Conservation (phyloP, 2,113 vertebrate species). For the Grus americana region DNA sequence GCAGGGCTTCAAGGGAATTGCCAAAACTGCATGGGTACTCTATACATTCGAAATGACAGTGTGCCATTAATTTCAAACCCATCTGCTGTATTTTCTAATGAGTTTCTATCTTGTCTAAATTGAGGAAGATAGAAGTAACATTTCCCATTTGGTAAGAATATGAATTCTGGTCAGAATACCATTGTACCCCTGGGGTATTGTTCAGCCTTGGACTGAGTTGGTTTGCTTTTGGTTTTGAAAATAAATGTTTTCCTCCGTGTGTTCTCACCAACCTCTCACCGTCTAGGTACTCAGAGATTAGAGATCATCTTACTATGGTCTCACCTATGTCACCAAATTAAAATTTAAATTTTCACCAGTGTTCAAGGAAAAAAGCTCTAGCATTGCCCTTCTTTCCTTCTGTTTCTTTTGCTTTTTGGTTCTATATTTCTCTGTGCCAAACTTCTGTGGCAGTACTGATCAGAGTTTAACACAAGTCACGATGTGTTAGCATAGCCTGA, state of each 20-base stretch:
- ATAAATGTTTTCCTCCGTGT: background rate
- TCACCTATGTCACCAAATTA: background rate
- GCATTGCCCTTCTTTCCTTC: background rate
- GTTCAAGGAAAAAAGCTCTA: background rate
- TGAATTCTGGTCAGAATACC: background rate
- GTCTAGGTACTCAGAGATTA: background rate
- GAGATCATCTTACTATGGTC: background rate
- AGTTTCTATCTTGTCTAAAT: background rate
- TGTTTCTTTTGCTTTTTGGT: background rate
- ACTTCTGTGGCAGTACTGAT: background rate
- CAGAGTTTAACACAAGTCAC: background rate
- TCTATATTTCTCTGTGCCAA: background rate
- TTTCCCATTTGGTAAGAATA: background rate
- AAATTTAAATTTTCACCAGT: background rate
- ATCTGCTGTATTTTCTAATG: background rate
- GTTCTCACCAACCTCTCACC: background rate
- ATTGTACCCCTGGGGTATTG: rapidly evolving
- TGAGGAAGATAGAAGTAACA: background rate
- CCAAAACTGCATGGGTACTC: background rate
- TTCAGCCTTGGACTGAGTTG: background rate
- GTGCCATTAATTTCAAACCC: background rate
- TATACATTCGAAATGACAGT: background rate
- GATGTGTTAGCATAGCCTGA: background rate
- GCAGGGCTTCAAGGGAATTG: background rate
- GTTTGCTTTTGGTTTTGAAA: background rate